Evolutionary conservation across 2,888 invertebrate genomes (phyloP), one percentile per base, ranked within the genome.

Genomic region (Cloeon dipterum): DNA sequence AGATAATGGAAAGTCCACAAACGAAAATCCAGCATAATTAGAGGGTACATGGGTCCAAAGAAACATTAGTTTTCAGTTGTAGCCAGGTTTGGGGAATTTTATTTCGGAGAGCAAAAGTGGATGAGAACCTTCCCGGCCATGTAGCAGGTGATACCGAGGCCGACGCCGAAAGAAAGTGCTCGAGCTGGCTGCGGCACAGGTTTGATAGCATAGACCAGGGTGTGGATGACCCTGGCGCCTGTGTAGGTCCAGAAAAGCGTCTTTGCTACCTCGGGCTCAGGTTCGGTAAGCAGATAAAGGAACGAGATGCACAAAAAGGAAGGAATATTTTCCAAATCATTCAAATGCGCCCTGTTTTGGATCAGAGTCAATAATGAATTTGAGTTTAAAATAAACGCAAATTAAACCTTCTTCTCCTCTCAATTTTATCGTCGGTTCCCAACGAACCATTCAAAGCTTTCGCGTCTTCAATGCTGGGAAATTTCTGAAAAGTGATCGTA

Each of bases 241-340:
- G 54, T 45, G 45, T 56, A 59, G 2, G 53, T 35, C 25, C 55
- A 51, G 50, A 58, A 59, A 38, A 52, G 45, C 20, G 50, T 40
- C 4, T 46, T 41, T 10, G 59, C 58, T 13, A 44, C 42, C 10
- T 39, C 36, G 7, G 45, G 40, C 8, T 42, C 43, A 1, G 58
- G 59, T 8, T 47, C 46, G 4, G 52, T 54, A 16, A 50, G 39
- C 4, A 53, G 49, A 45, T 53, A 59, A 29, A 57, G 39, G 4
- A 23, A 23, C 8, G 25, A 23, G 8, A 23, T 11, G 25, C 8
- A 23, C 25, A 23, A 25, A 25, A 74, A 76, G 2, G 66, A 59
- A 0, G 69, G 62, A 38, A 77, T 74, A 51, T 74, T 77, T 54
- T 76, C 75, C 52, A 76, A 50, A 50, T 77, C 76, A 48, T 77